Conservation (phyloP, 2,797 vertebrate genomes). For the Ctenochaetus hawaiiensis region DNA sequence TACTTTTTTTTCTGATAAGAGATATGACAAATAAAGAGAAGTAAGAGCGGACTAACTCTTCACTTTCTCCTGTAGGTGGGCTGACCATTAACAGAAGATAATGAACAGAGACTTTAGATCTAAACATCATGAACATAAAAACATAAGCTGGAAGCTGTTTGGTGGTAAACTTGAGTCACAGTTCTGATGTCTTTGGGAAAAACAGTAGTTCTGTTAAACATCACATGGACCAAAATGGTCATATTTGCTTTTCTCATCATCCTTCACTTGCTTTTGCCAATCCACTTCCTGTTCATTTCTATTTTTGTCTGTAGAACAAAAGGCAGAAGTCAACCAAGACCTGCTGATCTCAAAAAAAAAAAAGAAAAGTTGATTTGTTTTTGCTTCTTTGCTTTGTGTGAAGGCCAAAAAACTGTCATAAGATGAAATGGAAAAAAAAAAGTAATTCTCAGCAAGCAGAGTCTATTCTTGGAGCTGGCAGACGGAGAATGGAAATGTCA, state of each 20-base stretch:
- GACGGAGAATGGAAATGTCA: slow-evolving; percentile 56
- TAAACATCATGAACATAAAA: no score
- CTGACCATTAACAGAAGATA: no score
- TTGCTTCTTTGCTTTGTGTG: not conserved
- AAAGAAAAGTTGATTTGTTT: not conserved
- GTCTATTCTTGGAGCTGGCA: slow-evolving; percentile 63
- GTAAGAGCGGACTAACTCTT: no score
- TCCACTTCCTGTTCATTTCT: slow-evolving; percentile 39
- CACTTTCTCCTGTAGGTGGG: no score
- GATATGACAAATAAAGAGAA: no score
- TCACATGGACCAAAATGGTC: slow-evolving; percentile 7
- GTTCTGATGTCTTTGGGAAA: no score
- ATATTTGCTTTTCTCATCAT: slow-evolving; percentile 39
- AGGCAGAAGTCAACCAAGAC: slow-evolving; percentile 13
- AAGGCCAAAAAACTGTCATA: slow-evolving; percentile 52
- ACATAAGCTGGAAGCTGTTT: no score
- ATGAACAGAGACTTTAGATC: no score
- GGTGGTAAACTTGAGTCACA: no score
- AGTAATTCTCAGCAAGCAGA: slow-evolving; percentile 44
- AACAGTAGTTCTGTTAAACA: no score
- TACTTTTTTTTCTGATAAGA: no score
- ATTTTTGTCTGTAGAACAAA: slow-evolving; percentile 35
- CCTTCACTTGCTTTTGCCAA: not conserved
- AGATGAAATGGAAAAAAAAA: slow-evolving; percentile 33
- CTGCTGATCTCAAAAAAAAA: slow-evolving; percentile 14